A percentile compares a stretch with the other conserved stretches of the same genome.
These are phyloP conservation scores for Cossypha heuglini DNA, from an alignment of 2,797 vertebrate genomes.

Conservation along the genomic window DNA sequence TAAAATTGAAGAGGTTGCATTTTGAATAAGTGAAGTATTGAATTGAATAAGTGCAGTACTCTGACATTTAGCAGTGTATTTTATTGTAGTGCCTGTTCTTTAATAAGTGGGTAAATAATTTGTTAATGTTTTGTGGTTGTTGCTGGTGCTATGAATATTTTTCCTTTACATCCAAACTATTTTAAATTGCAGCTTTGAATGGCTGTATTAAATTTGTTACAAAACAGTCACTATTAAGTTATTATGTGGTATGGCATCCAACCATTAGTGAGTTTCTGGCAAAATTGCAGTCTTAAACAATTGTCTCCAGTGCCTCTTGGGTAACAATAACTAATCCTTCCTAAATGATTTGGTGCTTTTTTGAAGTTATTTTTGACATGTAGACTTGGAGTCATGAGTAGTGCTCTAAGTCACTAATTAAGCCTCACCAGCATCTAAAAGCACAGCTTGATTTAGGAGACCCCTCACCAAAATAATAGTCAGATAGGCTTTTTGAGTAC, in stretches of 20 bases:
- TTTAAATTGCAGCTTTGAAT: background rate
- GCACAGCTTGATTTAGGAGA: background rate
- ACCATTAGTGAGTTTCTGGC: background rate
- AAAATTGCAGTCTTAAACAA: background rate
- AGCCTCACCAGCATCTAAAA: background rate
- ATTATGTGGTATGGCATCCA: background rate
- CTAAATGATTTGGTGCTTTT: background rate
- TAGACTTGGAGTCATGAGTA: background rate
- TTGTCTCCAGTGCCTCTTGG: background rate
- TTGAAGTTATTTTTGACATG: background rate
- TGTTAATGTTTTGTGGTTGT: background rate
- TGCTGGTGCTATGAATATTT: background rate
- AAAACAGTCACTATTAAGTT: background rate
- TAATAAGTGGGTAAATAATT: background rate
- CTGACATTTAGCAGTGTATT: background rate
- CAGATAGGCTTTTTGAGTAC: background rate
- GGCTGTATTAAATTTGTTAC: background rate
- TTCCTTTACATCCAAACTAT: background rate
- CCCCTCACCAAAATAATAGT: background rate
- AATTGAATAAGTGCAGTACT: background rate
- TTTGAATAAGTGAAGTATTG: no score
- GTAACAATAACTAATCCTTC: background rate
- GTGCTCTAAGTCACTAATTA: background rate
- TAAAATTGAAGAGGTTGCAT: background rate
- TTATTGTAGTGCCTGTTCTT: background rate